These are phyloP conservation scores for Pseudochirops corinnae DNA, from an alignment of 2,797 vertebrate species.

Conservation along the genomic window DNA sequence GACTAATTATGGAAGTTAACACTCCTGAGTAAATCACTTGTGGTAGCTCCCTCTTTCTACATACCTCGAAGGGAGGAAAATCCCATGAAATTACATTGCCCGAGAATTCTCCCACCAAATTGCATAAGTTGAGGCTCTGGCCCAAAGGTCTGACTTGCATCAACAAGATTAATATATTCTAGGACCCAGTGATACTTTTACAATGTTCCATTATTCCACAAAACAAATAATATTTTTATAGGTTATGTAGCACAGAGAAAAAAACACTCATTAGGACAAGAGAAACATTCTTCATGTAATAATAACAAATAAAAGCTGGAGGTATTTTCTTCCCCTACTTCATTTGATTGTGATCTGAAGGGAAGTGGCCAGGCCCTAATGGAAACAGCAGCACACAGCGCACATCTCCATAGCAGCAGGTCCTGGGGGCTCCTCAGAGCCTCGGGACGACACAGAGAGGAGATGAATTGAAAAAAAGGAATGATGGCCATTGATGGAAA, in stretches of 20 bases:
- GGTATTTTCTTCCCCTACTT: neutral
- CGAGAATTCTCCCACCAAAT: neutral
- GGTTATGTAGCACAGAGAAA: slow-evolving; percentile 12
- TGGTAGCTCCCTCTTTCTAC: neutral
- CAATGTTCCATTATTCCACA: slow-evolving; percentile 17
- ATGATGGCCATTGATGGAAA: neutral
- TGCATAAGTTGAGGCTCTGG: slow-evolving; percentile 3
- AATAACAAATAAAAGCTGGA: neutral
- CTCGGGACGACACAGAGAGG: neutral
- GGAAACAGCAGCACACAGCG: neutral
- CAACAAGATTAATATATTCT: slow-evolving; percentile 16
- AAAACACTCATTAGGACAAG: slow-evolving; percentile 15
- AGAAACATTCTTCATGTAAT: slow-evolving; percentile 14
- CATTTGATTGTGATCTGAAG: neutral
- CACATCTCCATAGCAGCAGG: neutral
- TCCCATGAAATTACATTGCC: neutral
- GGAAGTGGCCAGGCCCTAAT: neutral
- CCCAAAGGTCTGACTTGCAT: slow-evolving; percentile 4
- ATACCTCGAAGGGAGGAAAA: slow-evolving; percentile 6
- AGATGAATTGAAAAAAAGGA: neutral
- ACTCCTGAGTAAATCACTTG: neutral
- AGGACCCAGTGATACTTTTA: slow-evolving; percentile 10
- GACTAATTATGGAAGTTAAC: neutral
- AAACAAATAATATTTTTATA: slow-evolving; percentile 27
- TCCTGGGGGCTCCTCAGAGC: neutral